These are phyloP conservation scores for Octomys mimax DNA, from an alignment of 2,797 vertebrate genomes.

Conservation along the genomic window DNA sequence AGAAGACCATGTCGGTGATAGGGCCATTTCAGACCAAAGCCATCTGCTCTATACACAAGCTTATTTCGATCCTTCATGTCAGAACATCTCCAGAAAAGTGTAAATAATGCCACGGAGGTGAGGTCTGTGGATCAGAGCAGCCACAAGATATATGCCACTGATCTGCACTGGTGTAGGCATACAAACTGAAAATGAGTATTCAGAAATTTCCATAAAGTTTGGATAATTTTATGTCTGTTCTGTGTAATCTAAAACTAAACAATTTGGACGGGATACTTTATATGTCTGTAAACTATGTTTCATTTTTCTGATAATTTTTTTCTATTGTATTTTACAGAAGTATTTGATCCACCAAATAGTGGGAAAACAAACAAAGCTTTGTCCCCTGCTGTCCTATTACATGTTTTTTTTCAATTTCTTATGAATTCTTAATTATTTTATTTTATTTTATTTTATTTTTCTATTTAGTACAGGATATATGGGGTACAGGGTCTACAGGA, in stretches of 20 bases:
- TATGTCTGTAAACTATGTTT: not conserved
- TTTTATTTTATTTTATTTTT: not conserved
- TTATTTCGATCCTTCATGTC: conserved; percentile 50
- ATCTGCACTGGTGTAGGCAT: not conserved
- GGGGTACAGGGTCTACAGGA: too few relatives aligned
- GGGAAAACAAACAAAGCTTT: not conserved
- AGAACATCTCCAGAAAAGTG: conserved; percentile 40
- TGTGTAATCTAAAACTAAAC: conserved; percentile 25
- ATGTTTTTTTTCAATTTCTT: conserved; percentile 33
- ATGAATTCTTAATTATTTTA: conserved; percentile 34
- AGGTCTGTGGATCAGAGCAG: not conserved
- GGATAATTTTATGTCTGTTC: not conserved
- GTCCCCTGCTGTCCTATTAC: not conserved
- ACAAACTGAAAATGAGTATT: not conserved
- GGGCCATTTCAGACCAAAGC: conserved; percentile 43
- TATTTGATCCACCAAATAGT: not conserved
- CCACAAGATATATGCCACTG: not conserved
- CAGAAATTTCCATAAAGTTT: not conserved
- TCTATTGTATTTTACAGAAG: conserved; percentile 41
- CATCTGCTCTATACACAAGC: conserved; percentile 1
- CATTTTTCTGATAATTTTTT: not conserved
- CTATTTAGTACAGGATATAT: too few relatives aligned
- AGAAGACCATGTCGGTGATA: conserved; percentile 20
- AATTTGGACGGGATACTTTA: not conserved
- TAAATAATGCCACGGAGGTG: not conserved